A percentile compares a stretch with the other conserved stretches of the same genome.
Conservation (phyloP, 1,140 invertebrate genomes). For the Melanaphis sacchari region DNA sequence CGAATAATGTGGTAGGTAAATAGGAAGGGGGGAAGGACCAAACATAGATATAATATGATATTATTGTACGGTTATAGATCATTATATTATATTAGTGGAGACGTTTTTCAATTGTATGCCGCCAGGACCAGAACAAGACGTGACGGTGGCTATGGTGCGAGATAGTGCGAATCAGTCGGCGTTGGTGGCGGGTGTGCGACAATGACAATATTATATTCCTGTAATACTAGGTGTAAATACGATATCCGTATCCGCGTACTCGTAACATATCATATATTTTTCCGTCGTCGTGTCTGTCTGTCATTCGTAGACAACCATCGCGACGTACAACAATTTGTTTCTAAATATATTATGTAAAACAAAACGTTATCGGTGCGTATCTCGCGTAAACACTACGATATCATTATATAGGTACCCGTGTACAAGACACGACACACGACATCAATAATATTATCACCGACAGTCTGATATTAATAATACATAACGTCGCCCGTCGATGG, state of each 20-base stretch:
- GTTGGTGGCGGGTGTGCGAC: not conserved
- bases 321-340: not conserved
- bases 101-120: not conserved
- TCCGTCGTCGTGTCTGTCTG: not conserved
- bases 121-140: conserved; percentile 6
- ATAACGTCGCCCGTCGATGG: not conserved
- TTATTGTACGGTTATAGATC: not conserved
- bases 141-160: too few species aligned
- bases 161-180: not conserved
- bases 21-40: not conserved
- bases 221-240: not conserved
- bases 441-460: not conserved
- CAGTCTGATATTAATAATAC: not conserved
- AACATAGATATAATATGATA: not conserved
- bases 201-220: not conserved
- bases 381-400: not conserved
- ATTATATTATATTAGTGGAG: not conserved
- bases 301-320: not conserved
- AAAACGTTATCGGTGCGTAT: not conserved
- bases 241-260: not conserved
- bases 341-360: not conserved
- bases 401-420: not conserved
- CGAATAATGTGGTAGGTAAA: not conserved
- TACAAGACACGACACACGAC: too few species aligned
- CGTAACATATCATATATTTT: not conserved